Base-by-base conservation (phyloP, 2,888 invertebrate species). In the Nemurella pictetii region DNA sequence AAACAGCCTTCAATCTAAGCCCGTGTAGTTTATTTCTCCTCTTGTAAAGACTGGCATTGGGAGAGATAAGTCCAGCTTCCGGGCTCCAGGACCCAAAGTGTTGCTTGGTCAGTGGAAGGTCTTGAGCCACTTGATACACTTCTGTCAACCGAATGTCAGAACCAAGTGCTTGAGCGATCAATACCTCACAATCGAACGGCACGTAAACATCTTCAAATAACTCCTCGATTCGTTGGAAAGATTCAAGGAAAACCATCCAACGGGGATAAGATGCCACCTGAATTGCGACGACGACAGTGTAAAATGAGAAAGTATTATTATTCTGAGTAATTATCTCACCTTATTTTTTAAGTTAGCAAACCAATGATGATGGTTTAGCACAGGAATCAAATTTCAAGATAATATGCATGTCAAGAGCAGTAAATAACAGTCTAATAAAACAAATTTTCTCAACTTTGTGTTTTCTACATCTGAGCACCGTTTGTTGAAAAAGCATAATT, bases 161-260 rank as follows among this genome's bases (percentile, higher is more conserved):
- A 15, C 32, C 75, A 26, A 30, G 9, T n/a, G 55, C 25, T 32
- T 81, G 28, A 26, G 72, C 84, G 32, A 74, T 82, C 72, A 85
- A 75, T 32, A 82, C 83, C 77, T 83, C 36, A 74, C 85, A 85
- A 78, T 85, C 75, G 36, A 85, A 85, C 26, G 85, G 85, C 27
- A 85, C 55, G 83, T 85, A 35, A 7, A 85, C 26, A 35, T 77
- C 75, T 0, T 32, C 27, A n/a, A 83, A 55, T 35, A 77, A 85
- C 12, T 75, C 55, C 20, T 83, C 83, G 9, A 83, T 20, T 12
- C 35, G 32, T 15, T 25, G 20, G n/a, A 74, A 35, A 5, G 26
- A 5, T 25, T 78, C 83, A 25, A 83, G 77, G 77, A 85, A 83
- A 29, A 80, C 30, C 74, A 85, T 5, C 84, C 84, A 85, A 20